Conservation (phyloP, 2,113 vertebrate species). For the Puntigrus tetrazona region DNA sequence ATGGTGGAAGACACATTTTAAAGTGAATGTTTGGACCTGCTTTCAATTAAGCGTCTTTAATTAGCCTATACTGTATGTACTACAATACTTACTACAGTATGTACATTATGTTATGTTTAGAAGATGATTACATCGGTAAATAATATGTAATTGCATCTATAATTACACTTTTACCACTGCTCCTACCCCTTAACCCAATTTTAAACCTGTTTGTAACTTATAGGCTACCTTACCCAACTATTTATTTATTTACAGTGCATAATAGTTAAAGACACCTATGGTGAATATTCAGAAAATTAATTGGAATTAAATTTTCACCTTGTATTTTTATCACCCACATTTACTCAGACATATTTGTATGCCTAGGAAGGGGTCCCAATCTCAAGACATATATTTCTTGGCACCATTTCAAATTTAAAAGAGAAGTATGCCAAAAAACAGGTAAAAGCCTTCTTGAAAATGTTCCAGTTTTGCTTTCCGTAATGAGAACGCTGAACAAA, state of each 20-base stretch:
- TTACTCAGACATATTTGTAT: conserved; percentile 20
- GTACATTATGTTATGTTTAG: background rate
- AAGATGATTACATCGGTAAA: background rate
- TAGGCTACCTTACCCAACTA: no score
- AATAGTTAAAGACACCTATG: background rate
- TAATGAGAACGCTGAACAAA: conserved; percentile 49
- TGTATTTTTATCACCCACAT: background rate
- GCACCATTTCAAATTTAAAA: conserved; percentile 36
- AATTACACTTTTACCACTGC: background rate
- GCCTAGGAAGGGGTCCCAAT: conserved; percentile 1
- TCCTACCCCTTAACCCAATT: background rate
- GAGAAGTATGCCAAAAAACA: conserved; percentile 31
- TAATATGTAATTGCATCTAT: background rate
- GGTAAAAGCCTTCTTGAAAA: conserved; percentile 56
- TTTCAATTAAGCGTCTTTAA: background rate
- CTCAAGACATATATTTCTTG: conserved; percentile 42
- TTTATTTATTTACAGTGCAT: background rate
- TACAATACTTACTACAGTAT: background rate
- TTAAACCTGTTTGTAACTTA: background rate
- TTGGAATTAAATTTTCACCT: background rate
- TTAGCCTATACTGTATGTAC: background rate
- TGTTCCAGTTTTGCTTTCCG: conserved; percentile 42
- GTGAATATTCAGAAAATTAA: background rate
- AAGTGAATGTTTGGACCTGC: background rate
- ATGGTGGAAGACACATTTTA: background rate